phyloP scores from a whole-genome alignment of 2,797 vertebrate genomes.

The Melanotaenia trifasciata region DNA sequence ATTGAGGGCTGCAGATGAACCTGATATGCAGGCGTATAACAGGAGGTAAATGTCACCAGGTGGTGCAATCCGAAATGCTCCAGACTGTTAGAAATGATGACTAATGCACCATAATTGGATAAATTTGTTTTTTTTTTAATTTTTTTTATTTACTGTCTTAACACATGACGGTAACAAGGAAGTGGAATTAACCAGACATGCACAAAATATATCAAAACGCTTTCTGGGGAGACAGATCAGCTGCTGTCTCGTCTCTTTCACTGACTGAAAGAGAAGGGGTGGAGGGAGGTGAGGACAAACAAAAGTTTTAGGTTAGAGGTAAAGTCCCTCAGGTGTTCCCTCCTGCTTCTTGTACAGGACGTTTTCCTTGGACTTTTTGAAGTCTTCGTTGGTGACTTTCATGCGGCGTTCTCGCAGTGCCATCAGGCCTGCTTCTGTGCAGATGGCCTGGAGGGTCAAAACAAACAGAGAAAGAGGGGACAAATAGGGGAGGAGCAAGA shows the following conservation, averaged over 20 bases:
- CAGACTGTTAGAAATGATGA: conserved; percentile 15
- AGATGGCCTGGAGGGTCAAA: conserved; percentile 89
- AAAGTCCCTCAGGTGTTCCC: conserved; percentile 96
- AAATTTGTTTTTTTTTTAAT: background rate
- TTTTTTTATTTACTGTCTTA: conserved; percentile 79
- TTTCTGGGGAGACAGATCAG: conserved; percentile 38
- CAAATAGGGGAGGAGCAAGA: background rate
- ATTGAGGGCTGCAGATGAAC: conserved; percentile 31
- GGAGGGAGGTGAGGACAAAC: conserved; percentile 5
- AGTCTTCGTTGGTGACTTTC: conserved; percentile 99
- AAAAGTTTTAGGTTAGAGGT: conserved; percentile 84
- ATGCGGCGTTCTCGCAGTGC: conserved; percentile 94
- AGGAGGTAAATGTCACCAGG: conserved; percentile 21
- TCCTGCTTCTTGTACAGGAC: conserved; percentile 99
- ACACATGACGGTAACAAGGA: conserved; percentile 68
- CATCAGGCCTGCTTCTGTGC: conserved; percentile 98
- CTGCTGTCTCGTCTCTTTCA: conserved; percentile 50
- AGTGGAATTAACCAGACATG: conserved; percentile 59
- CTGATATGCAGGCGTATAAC: conserved; percentile 27
- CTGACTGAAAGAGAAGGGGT: conserved; percentile 21
- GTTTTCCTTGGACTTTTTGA: conserved; percentile 99
- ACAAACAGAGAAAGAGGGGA: conserved; percentile 5
- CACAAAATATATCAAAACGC: conserved; percentile 80
- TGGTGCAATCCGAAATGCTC: background rate
- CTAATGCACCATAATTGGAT: background rate